Evolutionary conservation across 1,140 invertebrate genomes (phyloP).

Genomic region (Euura saliciscinereae): DNA sequence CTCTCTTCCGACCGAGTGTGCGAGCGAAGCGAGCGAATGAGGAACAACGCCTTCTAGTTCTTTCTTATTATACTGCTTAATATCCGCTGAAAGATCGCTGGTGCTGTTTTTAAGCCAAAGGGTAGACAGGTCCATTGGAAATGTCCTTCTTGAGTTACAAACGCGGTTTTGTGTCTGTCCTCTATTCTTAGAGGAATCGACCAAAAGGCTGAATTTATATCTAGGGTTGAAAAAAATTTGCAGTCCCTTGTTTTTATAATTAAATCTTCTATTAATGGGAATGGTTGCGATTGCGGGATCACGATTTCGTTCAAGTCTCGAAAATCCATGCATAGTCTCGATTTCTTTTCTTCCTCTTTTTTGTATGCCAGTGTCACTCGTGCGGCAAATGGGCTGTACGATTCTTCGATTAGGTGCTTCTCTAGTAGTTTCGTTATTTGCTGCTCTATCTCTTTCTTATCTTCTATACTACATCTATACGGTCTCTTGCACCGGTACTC

Average conservation of each 20-base stretch:
- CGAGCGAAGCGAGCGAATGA: too few relatives aligned
- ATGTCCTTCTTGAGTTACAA: too few relatives aligned
- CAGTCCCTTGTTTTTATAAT: conserved; percentile 35
- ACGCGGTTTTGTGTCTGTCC: conserved; percentile 16
- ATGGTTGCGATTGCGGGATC: conserved; percentile 35
- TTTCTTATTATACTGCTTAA: too few relatives aligned
- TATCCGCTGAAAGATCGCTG: too few relatives aligned
- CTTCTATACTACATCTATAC: conserved; percentile 36
- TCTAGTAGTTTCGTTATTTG: conserved; percentile 39
- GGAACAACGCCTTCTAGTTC: too few relatives aligned
- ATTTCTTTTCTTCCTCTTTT: conserved; percentile 38
- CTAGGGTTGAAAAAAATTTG: conserved; percentile 34
- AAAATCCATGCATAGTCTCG: conserved; percentile 39
- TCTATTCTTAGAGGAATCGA: conserved; percentile 32
- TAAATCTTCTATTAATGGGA: conserved; percentile 38
- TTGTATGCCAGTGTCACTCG: conserved; percentile 42
- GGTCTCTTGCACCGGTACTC: conserved; percentile 41
- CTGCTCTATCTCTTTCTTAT: conserved; percentile 41
- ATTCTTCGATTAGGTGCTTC: conserved; percentile 39
- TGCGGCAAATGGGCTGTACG: conserved; percentile 38
- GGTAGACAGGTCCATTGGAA: too few relatives aligned
- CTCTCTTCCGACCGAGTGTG: too few relatives aligned
- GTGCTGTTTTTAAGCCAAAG: too few relatives aligned
- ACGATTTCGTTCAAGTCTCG: conserved; percentile 41
- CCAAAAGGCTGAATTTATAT: conserved; percentile 46